Base-by-base conservation (phyloP, 2,888 invertebrate species). In the Drosophila borborema region DNA sequence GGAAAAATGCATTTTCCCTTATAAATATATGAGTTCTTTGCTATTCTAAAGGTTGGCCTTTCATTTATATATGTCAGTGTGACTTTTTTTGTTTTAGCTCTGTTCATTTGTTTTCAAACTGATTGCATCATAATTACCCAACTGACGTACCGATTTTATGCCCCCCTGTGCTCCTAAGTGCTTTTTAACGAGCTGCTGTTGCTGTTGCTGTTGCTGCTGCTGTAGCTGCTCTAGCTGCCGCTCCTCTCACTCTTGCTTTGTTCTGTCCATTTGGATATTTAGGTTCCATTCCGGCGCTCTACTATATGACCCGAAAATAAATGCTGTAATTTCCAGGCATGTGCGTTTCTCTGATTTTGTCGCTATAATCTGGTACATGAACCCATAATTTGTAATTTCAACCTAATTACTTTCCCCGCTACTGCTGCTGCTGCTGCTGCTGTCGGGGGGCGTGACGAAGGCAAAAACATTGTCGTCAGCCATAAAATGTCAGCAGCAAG, bases 351-450 rank as follows among this genome's bases (percentile, higher is more conserved):
- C 81, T 75, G 78, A 86, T 77, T 83, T 86, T 90, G 85, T 86
- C 72, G 81, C 84, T 84, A 86, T 90, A 87, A 90, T 85, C 90
- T 87, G 81, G 68, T 79, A 82, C 82, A 89, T 90, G 82, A 87
- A 90, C 85, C 87, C 80, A 89, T 89, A 88, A 90, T 88, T 88
- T 88, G 90, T 90, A 90, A 90, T 85, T 88, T 90, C 90, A 90
- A 86, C 88, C 90, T 89, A 90, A 90, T 90, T 90, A 87, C 83
- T 89, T 84, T 72, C 78, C 65, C 70, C 67, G 51, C 67, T 43
- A 34, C 48, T 12, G 49, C 7, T 14, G 49, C n/a, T 51, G 16
- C 16, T 49, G 49, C 68, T 68, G 46, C 65, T 20, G 7, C 46
- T 46, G 46, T 46, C 28, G 46, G n/a, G 10, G 40, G 66, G 65